Base-by-base conservation (phyloP, 2,113 vertebrate species). In the Glaucidium brasilianum region DNA sequence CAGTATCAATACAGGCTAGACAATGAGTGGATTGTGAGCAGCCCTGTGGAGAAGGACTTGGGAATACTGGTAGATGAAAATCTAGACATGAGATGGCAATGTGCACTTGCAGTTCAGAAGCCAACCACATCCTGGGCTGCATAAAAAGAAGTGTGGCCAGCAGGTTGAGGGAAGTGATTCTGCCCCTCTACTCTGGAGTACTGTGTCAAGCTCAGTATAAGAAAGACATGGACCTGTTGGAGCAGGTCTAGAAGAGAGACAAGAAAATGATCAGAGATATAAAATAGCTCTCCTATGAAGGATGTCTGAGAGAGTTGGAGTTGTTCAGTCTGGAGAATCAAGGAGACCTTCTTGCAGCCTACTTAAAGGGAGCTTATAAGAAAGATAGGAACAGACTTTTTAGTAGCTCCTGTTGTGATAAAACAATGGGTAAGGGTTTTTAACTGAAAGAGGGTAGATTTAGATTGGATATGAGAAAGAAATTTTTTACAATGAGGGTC, bases 141-240 rank as follows among this genome's bases (percentile, higher is more conserved):
- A 29, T 26, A 39, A 22, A 37, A 77, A 73, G 43, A 4, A 59
- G 7, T 0, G 0, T n/a, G 16, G 5, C 25, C 34, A 85, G 35
- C 14, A 62, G 34, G 20, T 20, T 0, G 1, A 63, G 15, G 12
- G 11, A 59, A 4, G 15, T 63, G 37, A 43, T 59, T 85, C 64
- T 94, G 14, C 9, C 8, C 10, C 9, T 85, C 10, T 71, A 0
- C 25, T 62, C 37, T 73, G 26, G 1, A 77, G 30, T 25, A 10
- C 12, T 85, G 26, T 2, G 0, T 53, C 12, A 37, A 77, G 5
- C 11, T 12, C 8, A 43, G 8, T 0, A 53, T 6, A 72, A 7
- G 16, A 88, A 35, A 8, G 15, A 52, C 34, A 63, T 21, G 1
- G 3, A 3, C 3, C 14, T 37, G 5, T 43, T 47, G 10, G 35